Evolutionary conservation across 1,140 invertebrate species (phyloP).

Genomic region (Octopus sinensis): DNA sequence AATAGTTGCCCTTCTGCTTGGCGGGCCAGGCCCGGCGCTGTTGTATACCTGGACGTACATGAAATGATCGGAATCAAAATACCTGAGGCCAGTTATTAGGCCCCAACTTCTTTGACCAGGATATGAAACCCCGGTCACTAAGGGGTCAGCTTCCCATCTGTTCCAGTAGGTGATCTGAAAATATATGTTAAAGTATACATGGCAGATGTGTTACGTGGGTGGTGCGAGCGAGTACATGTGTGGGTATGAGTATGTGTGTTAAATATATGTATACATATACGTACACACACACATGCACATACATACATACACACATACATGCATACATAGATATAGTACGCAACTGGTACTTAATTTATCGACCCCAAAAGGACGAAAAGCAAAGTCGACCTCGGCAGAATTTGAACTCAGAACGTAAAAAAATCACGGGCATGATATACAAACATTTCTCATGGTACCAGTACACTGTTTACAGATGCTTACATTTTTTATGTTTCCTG

Average conservation of each 20-base stretch:
- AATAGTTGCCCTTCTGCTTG: conserved; percentile 65
- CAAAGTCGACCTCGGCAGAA: no score
- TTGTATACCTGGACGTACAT: conserved; percentile 95
- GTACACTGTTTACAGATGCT: no score
- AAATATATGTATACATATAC: conserved; percentile 8
- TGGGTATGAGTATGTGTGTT: no score
- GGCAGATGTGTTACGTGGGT: no score
- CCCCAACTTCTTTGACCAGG: conserved; percentile 58
- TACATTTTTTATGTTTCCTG: no score
- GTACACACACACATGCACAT: conserved; percentile 2
- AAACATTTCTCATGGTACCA: no score
- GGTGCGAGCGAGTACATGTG: no score
- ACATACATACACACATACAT: background rate
- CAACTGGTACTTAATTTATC: no score
- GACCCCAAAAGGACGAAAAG: no score
- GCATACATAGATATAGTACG: no score
- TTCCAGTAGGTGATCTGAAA: conserved; percentile 51
- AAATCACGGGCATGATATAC: no score
- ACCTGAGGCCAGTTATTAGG: conserved; percentile 85
- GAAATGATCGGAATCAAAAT: conserved; percentile 83
- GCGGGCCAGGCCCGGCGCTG: conserved; percentile 87
- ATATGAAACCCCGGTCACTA: conserved; percentile 30
- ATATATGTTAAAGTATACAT: background rate
- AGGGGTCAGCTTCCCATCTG: conserved; percentile 25
- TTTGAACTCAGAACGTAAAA: no score